phyloP scores from a whole-genome alignment of 1,140 invertebrate species.

The Micrasema minimum region DNA sequence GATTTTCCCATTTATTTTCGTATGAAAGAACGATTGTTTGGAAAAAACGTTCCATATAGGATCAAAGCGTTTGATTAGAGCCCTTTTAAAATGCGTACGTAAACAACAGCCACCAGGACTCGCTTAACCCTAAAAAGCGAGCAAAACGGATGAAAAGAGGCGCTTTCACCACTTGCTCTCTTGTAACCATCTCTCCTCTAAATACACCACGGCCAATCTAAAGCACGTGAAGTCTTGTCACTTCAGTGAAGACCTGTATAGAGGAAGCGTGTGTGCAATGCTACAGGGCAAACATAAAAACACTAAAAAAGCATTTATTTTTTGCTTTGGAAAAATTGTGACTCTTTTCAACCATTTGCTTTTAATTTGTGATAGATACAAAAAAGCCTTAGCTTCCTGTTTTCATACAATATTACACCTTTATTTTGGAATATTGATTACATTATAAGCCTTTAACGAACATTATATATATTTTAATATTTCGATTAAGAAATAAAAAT shows the following conservation, averaged over 20 bases:
- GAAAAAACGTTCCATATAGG: constrained; percentile 16
- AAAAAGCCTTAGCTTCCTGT: no score
- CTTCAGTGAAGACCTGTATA: constrained; percentile 13
- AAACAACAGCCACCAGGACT: constrained; percentile 1
- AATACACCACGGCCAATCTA: neutral
- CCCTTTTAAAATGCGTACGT: constrained; percentile 27
- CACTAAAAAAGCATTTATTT: no score
- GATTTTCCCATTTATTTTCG: constrained; percentile 6
- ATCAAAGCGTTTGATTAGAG: constrained; percentile 35
- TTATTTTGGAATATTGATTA: no score
- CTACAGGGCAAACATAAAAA: neutral
- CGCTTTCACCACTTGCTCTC: constrained; percentile 14
- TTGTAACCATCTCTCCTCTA: constrained; percentile 7
- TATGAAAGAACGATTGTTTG: constrained; percentile 19
- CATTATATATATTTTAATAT: no score
- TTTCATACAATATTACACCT: no score
- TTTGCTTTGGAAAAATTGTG: no score
- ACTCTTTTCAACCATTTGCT: no score
- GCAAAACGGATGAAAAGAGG: constrained; percentile 5
- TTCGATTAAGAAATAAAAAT: no score
- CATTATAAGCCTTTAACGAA: no score
- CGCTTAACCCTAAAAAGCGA: neutral
- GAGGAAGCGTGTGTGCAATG: constrained; percentile 5
- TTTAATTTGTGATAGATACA: no score
- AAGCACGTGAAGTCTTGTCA: constrained; percentile 18